Percentiles rank a stretch among this genome's conserved stretches.
These are phyloP conservation scores for Elephantulus edwardii DNA, from an alignment of 2,113 vertebrate genomes.

Conservation along the genomic window DNA sequence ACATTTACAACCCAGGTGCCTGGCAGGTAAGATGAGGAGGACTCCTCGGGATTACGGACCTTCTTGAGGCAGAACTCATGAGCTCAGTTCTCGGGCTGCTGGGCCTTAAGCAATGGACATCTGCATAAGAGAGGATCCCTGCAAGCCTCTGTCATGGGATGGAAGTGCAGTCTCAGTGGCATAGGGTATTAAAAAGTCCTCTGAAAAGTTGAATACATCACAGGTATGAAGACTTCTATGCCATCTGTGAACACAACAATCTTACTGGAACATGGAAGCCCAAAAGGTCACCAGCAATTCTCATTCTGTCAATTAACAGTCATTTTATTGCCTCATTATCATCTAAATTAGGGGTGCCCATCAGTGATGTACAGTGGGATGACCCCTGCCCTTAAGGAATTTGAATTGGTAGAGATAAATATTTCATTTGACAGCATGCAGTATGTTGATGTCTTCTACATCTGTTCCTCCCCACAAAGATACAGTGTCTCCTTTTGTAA, in stretches of 20 bases:
- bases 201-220: background rate
- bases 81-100: constrained; percentile 27
- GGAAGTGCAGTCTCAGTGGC: background rate
- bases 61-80: background rate
- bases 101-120: background rate
- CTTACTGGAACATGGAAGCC: background rate
- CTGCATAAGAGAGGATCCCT: background rate
- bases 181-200: background rate
- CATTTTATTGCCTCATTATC: background rate
- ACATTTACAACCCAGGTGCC: background rate
- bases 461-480: background rate
- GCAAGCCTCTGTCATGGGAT: background rate
- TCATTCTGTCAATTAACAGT: background rate
- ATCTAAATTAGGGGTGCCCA: background rate
- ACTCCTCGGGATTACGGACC: background rate
- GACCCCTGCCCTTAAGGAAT: background rate
- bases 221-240: background rate
- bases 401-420: background rate
- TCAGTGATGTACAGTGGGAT: background rate
- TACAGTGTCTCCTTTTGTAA: background rate
- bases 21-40: background rate
- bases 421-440: background rate
- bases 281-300: background rate
- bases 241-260: background rate
- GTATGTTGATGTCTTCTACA: background rate